These are phyloP conservation scores for Phytoseiulus persimilis DNA, from an alignment of 2,888 invertebrate species.

Conservation along the genomic window DNA sequence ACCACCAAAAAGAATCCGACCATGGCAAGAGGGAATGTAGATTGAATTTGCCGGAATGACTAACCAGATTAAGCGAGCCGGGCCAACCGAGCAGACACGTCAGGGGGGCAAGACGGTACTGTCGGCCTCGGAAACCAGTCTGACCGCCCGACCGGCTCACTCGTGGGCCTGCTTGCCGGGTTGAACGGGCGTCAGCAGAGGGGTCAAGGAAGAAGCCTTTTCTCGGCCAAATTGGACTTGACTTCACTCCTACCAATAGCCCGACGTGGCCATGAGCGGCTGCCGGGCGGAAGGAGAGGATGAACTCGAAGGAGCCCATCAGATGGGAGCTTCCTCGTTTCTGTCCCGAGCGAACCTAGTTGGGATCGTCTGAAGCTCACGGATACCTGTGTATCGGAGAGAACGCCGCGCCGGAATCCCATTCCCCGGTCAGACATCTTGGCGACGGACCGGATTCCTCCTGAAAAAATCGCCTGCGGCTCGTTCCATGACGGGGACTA, in stretches of 20 bases:
- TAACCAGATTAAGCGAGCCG: not conserved
- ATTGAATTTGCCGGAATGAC: conserved; percentile 5
- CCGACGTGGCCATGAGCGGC: too few species aligned
- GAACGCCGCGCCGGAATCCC: too few species aligned
- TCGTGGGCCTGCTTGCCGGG: not conserved
- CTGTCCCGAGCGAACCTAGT: too few species aligned
- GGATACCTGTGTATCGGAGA: too few species aligned
- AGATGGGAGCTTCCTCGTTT: too few species aligned
- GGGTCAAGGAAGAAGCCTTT: not conserved
- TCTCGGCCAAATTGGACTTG: not conserved
- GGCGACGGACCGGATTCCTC: too few species aligned
- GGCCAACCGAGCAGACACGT: not conserved
- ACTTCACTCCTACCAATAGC: not conserved
- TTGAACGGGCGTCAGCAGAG: not conserved
- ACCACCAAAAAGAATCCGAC: not conserved
- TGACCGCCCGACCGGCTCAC: not conserved
- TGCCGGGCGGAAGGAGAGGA: not conserved
- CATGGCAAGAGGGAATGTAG: not conserved
- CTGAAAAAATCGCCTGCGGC: too few species aligned
- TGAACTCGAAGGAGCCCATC: too few species aligned
- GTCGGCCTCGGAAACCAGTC: not conserved
- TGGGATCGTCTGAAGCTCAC: too few species aligned
- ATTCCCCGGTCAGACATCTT: too few species aligned
- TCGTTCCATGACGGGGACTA: too few species aligned
- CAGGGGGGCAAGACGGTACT: not conserved